Conservation (phyloP, 1,140 invertebrate genomes). For the Drosophila nigromelanica region DNA sequence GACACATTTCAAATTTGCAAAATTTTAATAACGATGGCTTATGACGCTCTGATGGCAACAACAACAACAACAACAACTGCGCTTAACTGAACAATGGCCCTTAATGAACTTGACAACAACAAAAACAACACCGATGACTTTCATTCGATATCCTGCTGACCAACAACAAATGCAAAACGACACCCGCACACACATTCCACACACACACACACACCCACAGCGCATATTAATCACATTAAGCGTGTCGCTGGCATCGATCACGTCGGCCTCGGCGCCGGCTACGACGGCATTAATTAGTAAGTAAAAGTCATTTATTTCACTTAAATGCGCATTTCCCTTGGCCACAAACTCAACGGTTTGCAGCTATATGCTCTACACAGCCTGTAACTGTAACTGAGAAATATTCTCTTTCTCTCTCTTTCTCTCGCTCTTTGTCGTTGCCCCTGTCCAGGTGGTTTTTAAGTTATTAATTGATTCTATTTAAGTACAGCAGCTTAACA, state of each 20-base stretch:
- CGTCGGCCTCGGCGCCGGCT: slow-evolving; percentile 94
- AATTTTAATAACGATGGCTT: slow-evolving; percentile 75
- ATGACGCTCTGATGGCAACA: slow-evolving; percentile 42
- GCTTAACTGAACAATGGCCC: slow-evolving; percentile 61
- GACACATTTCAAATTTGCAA: slow-evolving; percentile 71
- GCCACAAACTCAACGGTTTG: slow-evolving; percentile 33
- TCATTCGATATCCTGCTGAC: slow-evolving; percentile 54
- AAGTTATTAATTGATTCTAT: slow-evolving; percentile 81
- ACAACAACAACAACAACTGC: slow-evolving; percentile 43
- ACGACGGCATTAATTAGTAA: slow-evolving; percentile 96
- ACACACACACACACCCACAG: slow-evolving; percentile 84
- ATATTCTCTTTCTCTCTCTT: not conserved
- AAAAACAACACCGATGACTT: slow-evolving; percentile 26
- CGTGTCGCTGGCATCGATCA: slow-evolving; percentile 94
- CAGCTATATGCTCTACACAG: not conserved
- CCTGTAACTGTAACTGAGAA: not conserved
- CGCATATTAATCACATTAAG: slow-evolving; percentile 97
- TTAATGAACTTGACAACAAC: slow-evolving; percentile 71
- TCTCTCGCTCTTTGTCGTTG: not conserved
- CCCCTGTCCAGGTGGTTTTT: slow-evolving; percentile 59
- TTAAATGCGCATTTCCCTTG: slow-evolving; percentile 70
- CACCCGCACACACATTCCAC: slow-evolving; percentile 32
- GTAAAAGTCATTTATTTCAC: slow-evolving; percentile 85
- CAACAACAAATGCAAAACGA: slow-evolving; percentile 28
- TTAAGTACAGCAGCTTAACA: slow-evolving; percentile 70